phyloP scores from a whole-genome alignment of 2,888 invertebrate species.

The Myopa testacea region DNA sequence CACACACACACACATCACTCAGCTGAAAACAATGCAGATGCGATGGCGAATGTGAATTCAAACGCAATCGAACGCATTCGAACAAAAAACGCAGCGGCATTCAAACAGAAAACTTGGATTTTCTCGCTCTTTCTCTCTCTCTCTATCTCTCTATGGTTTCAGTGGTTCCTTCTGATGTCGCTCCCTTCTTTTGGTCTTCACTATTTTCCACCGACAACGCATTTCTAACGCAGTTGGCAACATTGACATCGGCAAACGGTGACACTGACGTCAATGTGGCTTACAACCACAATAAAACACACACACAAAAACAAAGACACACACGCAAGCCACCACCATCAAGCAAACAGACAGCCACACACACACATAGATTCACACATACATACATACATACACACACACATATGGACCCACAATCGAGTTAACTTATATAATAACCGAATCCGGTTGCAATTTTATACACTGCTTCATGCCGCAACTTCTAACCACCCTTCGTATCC shows the following conservation, averaged over 20 bases:
- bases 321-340: slow-evolving; percentile 1
- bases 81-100: slow-evolving; percentile 30
- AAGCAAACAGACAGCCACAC: slow-evolving; percentile 1
- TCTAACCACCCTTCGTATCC: neutral
- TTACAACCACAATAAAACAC: slow-evolving; percentile 27
- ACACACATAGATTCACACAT: neutral
- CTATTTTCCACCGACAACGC: neutral
- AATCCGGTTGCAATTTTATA: slow-evolving; percentile 13
- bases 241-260: slow-evolving; percentile 17
- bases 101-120: neutral
- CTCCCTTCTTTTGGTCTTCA: neutral
- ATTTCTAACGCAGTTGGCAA: slow-evolving; percentile 29
- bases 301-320: slow-evolving; percentile 17
- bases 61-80: slow-evolving; percentile 28
- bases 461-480: neutral
- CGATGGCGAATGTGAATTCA: slow-evolving; percentile 25
- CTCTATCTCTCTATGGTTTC: neutral
- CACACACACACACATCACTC: neutral
- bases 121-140: neutral
- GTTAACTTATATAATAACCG: neutral
- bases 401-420: slow-evolving; percentile 2
- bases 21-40: slow-evolving; percentile 16
- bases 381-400: slow-evolving; percentile 22
- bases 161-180: neutral
- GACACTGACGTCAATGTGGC: slow-evolving; percentile 32